A percentile compares a stretch with the other conserved stretches of the same genome.
These are phyloP conservation scores for Poecilia picta DNA, from an alignment of 2,797 vertebrate species.

Conservation along the genomic window DNA sequence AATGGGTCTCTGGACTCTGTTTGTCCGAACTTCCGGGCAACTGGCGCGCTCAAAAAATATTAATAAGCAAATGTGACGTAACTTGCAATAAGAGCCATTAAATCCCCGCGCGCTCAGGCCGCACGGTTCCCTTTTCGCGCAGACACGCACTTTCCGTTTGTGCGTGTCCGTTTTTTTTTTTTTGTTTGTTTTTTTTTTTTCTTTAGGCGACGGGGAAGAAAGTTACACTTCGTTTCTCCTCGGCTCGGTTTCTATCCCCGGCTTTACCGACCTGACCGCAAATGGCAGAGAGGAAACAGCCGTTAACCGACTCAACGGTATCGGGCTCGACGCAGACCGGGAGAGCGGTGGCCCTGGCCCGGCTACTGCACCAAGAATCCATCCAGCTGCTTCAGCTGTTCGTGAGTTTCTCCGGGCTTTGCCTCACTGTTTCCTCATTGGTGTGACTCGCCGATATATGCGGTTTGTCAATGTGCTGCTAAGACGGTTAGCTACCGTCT, in stretches of 20 bases:
- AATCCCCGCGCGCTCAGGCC: conserved; percentile 36
- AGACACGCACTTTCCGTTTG: neutral
- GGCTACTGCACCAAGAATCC: conserved; percentile 75
- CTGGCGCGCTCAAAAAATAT: no score
- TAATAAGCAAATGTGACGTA: no score
- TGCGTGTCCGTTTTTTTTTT: neutral
- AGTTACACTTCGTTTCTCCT: neutral
- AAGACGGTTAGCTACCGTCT: conserved; percentile 49
- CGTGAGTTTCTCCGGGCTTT: conserved; percentile 68
- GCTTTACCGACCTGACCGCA: conserved; percentile 32
- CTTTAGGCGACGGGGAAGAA: no score
- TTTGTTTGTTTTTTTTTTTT: no score
- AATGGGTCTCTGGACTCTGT: no score
- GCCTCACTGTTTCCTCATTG: neutral
- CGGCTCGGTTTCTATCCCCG: neutral
- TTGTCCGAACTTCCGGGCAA: no score
- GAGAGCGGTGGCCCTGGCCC: conserved; percentile 75
- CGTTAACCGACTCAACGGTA: conserved; percentile 49
- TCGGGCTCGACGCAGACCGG: conserved; percentile 50
- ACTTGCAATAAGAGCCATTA: conserved; percentile 37
- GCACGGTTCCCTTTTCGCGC: conserved; percentile 17
- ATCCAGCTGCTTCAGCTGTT: conserved; percentile 74
- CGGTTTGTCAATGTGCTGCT: conserved; percentile 5
- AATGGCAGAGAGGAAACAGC: conserved; percentile 70
- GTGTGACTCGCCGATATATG: conserved; percentile 24